A percentile compares a stretch with the other conserved stretches of the same genome.
Conservation (phyloP, 2,113 vertebrate genomes). For the Hydrochoerus hydrochaeris region DNA sequence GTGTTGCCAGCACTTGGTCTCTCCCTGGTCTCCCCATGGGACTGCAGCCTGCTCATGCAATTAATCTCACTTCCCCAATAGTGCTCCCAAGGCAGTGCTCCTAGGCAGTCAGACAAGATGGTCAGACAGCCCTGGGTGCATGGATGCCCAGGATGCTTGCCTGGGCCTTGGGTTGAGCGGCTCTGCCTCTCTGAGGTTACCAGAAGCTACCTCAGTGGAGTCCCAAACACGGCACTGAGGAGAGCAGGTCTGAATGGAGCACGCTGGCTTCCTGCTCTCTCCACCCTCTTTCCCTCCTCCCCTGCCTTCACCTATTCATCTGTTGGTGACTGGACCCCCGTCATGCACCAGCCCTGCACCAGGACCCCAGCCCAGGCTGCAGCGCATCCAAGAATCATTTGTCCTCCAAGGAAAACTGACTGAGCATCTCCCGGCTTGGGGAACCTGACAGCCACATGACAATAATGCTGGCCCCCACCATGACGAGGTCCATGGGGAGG, state of each 20-base stretch:
- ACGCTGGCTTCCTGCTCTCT: not conserved
- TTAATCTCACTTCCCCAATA: fast-evolving
- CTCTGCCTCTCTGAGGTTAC: not conserved
- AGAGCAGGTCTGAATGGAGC: not conserved
- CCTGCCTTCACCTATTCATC: not conserved
- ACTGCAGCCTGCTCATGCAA: not conserved
- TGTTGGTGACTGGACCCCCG: not conserved
- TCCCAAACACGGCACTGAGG: not conserved
- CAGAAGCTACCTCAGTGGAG: not conserved
- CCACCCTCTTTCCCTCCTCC: not conserved
- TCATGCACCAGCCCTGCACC: fast-evolving
- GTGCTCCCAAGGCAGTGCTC: not conserved
- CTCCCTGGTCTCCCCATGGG: not conserved
- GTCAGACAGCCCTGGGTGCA: not conserved
- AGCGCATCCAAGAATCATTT: not conserved
- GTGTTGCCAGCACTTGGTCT: fast-evolving
- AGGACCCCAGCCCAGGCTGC: not conserved
- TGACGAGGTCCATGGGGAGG: fast-evolving
- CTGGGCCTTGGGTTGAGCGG: fast-evolving
- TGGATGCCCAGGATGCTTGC: not conserved
- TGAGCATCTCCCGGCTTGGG: not conserved
- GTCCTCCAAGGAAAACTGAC: not conserved
- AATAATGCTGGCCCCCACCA: not conserved
- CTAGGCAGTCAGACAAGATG: not conserved
- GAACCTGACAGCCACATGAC: fast-evolving